Evolutionary conservation across 2,113 vertebrate genomes (phyloP).

Genomic region (Clarias batrachus): DNA sequence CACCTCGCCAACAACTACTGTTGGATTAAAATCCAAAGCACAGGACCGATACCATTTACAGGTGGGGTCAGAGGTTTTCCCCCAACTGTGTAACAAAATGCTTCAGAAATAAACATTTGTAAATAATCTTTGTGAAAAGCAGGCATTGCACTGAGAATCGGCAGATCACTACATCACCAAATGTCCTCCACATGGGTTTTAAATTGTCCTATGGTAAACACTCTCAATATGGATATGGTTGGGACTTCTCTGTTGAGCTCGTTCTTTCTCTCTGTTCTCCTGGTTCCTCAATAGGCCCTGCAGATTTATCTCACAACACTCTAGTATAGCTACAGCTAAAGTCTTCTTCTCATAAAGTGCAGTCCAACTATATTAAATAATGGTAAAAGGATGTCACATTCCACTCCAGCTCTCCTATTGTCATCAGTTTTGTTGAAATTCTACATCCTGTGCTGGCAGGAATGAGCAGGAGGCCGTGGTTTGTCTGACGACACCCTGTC

Average conservation of each 20-base stretch:
- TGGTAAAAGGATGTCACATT: background rate
- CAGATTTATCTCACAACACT: constrained; percentile 6
- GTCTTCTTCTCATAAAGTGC: background rate
- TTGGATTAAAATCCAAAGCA: constrained; percentile 21
- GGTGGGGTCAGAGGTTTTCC: constrained; percentile 13
- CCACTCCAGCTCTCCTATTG: background rate
- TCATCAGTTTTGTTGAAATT: constrained; percentile 37
- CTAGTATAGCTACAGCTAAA: background rate
- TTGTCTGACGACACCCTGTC: constrained; percentile 39
- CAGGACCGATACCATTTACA: constrained; percentile 20
- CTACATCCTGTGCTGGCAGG: constrained; percentile 40
- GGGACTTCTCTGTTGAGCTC: background rate
- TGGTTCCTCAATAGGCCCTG: background rate
- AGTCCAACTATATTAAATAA: constrained; percentile 33
- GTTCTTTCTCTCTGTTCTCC: constrained; percentile 32
- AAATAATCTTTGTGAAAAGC: constrained; percentile 18
- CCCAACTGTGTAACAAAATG: constrained; percentile 18
- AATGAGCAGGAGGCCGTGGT: constrained; percentile 12
- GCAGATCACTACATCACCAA: constrained; percentile 16
- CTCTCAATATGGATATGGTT: constrained; percentile 2
- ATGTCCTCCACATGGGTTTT: constrained; percentile 41
- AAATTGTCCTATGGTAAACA: constrained; percentile 27
- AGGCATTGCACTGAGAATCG: constrained; percentile 1
- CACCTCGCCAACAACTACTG: background rate
- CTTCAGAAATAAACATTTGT: constrained; percentile 25